These are phyloP conservation scores for Phorcus lineatus DNA, from an alignment of 2,888 invertebrate genomes.

Conservation along the genomic window DNA sequence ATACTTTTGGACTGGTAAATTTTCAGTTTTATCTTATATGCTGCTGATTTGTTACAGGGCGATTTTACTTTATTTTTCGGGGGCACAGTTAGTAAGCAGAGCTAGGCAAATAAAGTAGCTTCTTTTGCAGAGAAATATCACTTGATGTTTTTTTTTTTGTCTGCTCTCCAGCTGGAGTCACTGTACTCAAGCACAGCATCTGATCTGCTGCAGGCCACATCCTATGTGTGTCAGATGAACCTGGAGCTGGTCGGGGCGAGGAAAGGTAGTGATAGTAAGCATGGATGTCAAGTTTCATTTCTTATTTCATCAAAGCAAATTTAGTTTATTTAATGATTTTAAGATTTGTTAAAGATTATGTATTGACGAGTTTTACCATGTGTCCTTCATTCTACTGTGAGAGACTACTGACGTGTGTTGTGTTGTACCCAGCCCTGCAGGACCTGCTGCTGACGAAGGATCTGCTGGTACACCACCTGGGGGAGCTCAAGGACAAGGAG, in stretches of 20 bases:
- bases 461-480: conserved; percentile 23
- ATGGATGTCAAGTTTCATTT: background rate
- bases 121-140: no score
- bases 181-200: conserved; percentile 29
- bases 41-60: no score
- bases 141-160: background rate
- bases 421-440: conserved; percentile 24
- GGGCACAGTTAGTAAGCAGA: no score
- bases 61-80: no score
- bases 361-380: no score
- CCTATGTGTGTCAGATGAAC: conserved; percentile 31
- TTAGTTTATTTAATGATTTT: no score
- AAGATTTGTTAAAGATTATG: no score
- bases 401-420: background rate
- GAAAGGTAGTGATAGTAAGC: conserved; percentile 27
- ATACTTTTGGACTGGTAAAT: no score
- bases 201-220: conserved; percentile 30
- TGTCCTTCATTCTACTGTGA: no score
- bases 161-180: conserved; percentile 31
- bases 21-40: no score
- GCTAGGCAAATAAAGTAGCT: no score
- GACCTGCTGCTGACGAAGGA: conserved; percentile 31
- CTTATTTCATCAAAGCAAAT: no score
- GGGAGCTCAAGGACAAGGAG: conserved; percentile 29
- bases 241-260: conserved; percentile 28